Evolutionary conservation across 2,113 vertebrate genomes (phyloP).

Genomic region (Puma concolor): DNA sequence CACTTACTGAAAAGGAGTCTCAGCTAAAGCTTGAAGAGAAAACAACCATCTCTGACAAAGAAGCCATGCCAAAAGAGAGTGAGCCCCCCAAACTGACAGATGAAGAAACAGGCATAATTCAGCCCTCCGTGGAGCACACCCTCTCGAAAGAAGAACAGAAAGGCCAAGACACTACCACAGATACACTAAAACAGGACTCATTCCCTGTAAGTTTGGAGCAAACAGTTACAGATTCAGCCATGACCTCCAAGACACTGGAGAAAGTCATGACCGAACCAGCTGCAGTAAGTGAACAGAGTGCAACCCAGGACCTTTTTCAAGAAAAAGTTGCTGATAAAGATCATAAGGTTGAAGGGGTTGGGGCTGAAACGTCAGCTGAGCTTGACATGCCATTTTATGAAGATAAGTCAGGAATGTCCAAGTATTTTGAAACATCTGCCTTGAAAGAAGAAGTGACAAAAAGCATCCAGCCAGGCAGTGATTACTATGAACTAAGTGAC

Average conservation of each 20-base stretch:
- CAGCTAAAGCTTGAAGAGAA: constrained; percentile 74
- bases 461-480: constrained; percentile 88
- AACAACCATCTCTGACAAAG: constrained; percentile 60
- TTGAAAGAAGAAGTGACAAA: constrained; percentile 89
- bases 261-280: constrained; percentile 48
- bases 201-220: constrained; percentile 52
- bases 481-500: constrained; percentile 97
- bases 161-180: constrained; percentile 35
- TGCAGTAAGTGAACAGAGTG: constrained; percentile 70
- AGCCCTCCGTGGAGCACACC: constrained; percentile 37
- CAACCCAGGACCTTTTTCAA: constrained; percentile 70
- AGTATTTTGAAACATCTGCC: constrained; percentile 98
- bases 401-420: constrained; percentile 97
- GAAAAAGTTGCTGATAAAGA: constrained; percentile 78
- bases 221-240: constrained; percentile 54
- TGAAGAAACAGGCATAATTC: constrained; percentile 61
- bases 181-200: constrained; percentile 68
- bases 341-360: constrained; percentile 51
- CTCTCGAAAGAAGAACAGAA: constrained; percentile 69
- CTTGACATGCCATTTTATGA: constrained; percentile 83
- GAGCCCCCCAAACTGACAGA: constrained; percentile 68
- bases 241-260: constrained; percentile 62
- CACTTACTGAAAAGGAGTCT: constrained; percentile 64
- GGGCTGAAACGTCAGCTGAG: constrained; percentile 49
- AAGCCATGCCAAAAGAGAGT: constrained; percentile 59